These are phyloP conservation scores for Microtus pennsylvanicus DNA, from an alignment of 2,113 vertebrate species.

Conservation along the genomic window DNA sequence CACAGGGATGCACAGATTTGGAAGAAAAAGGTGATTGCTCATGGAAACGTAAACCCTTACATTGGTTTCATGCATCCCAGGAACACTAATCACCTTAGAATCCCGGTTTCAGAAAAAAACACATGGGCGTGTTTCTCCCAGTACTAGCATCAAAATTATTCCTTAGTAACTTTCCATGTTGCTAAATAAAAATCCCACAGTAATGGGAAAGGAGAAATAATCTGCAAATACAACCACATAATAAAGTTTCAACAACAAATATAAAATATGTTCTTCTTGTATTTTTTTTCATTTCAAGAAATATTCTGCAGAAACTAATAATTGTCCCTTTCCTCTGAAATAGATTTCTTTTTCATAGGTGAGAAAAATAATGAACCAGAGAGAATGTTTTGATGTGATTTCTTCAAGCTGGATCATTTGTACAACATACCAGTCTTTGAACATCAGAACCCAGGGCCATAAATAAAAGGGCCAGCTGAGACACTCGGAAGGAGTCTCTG, in stretches of 20 bases:
- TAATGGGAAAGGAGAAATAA: constrained; percentile 23
- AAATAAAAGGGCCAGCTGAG: constrained; percentile 28
- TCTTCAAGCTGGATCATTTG: constrained; percentile 44
- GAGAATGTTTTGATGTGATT: constrained; percentile 31
- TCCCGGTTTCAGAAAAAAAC: constrained; percentile 23
- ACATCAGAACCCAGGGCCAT: background rate
- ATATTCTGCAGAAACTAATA: constrained; percentile 58
- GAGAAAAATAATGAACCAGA: constrained; percentile 59
- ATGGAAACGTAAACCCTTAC: constrained; percentile 37
- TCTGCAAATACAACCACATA: background rate
- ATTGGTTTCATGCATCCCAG: constrained; percentile 46
- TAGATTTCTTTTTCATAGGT: constrained; percentile 14
- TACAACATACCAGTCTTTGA: constrained; percentile 20
- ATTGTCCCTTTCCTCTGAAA: constrained; percentile 12
- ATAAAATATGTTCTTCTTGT: constrained; percentile 13
- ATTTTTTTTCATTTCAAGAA: constrained; percentile 54
- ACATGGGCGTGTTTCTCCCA: background rate
- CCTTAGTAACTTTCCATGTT: constrained; percentile 40
- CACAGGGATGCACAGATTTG: constrained; percentile 40
- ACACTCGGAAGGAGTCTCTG: background rate
- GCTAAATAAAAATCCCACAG: background rate
- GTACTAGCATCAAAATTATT: constrained; percentile 48
- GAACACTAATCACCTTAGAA: constrained; percentile 51
- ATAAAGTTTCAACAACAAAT: constrained; percentile 17
- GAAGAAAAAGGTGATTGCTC: constrained; percentile 62